Conservation (phyloP, 2,113 vertebrate genomes). For the Toxotes chatareus region DNA sequence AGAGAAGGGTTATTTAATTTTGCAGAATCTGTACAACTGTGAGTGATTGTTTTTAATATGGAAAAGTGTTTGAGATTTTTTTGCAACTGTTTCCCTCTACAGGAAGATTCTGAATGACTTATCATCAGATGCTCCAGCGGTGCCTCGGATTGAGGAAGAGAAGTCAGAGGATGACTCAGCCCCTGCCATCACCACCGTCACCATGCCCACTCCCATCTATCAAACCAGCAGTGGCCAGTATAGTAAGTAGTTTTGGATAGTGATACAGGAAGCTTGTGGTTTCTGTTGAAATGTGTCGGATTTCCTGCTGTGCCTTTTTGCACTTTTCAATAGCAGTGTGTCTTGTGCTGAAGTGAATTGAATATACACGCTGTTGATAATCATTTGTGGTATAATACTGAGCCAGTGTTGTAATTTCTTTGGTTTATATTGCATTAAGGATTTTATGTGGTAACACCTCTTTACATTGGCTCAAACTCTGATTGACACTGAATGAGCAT, state of each 20-base stretch:
- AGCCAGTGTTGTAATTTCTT: neutral
- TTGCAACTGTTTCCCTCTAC: slow-evolving; percentile 28
- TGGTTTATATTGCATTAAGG: no score
- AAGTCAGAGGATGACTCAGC: slow-evolving; percentile 96
- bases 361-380: neutral
- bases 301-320: neutral
- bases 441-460: no score
- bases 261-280: neutral
- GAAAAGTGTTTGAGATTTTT: neutral
- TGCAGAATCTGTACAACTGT: neutral
- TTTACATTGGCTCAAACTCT: neutral
- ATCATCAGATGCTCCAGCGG: slow-evolving; percentile 95
- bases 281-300: neutral
- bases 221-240: slow-evolving; percentile 99
- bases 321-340: neutral
- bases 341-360: neutral
- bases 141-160: slow-evolving; percentile 97
- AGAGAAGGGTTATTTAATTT: neutral
- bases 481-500: no score
- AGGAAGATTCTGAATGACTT: slow-evolving; percentile 99
- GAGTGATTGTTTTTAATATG: no score
- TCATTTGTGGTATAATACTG: neutral
- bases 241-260: slow-evolving; percentile 85
- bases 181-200: slow-evolving; percentile 96
- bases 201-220: slow-evolving; percentile 98